Percentiles rank a stretch among this genome's conserved stretches.
These are phyloP conservation scores for Byasa hedistus DNA, from an alignment of 2,888 invertebrate species.

Conservation along the genomic window DNA sequence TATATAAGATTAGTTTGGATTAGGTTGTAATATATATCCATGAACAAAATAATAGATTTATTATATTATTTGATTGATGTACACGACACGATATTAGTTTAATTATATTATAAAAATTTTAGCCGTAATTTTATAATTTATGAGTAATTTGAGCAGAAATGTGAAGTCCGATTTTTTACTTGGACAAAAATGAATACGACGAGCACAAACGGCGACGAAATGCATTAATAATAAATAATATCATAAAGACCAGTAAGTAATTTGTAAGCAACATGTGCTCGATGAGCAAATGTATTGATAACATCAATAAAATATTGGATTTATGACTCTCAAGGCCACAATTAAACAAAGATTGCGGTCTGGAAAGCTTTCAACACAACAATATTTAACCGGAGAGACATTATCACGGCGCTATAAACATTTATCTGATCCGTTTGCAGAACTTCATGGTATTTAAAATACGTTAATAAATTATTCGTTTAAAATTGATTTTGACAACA, in stretches of 20 bases:
- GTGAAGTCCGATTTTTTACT: too few relatives aligned
- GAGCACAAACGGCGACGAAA: neutral
- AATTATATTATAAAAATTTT: too few relatives aligned
- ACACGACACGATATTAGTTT: too few relatives aligned
- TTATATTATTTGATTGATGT: too few relatives aligned
- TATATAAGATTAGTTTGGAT: too few relatives aligned
- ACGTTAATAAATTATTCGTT: slow-evolving; percentile 17
- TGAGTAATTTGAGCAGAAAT: too few relatives aligned
- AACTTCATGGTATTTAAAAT: slow-evolving; percentile 24
- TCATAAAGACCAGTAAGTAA: slow-evolving; percentile 5
- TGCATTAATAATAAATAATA: neutral
- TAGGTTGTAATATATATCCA: too few relatives aligned
- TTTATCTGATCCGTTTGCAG: slow-evolving; percentile 43
- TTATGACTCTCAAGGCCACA: slow-evolving; percentile 51
- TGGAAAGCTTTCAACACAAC: slow-evolving; percentile 51
- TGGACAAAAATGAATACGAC: neutral
- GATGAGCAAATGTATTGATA: slow-evolving; percentile 57
- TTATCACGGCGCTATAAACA: slow-evolving; percentile 43
- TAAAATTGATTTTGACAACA: slow-evolving; percentile 5
- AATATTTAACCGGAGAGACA: slow-evolving; percentile 39
- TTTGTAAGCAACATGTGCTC: slow-evolving; percentile 50
- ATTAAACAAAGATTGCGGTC: slow-evolving; percentile 60
- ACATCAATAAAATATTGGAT: slow-evolving; percentile 65
- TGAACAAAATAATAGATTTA: too few relatives aligned
- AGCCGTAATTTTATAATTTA: too few relatives aligned